Evolutionary conservation across 2,113 vertebrate genomes (phyloP).

Genomic region (Himantopus leucocephalus): DNA sequence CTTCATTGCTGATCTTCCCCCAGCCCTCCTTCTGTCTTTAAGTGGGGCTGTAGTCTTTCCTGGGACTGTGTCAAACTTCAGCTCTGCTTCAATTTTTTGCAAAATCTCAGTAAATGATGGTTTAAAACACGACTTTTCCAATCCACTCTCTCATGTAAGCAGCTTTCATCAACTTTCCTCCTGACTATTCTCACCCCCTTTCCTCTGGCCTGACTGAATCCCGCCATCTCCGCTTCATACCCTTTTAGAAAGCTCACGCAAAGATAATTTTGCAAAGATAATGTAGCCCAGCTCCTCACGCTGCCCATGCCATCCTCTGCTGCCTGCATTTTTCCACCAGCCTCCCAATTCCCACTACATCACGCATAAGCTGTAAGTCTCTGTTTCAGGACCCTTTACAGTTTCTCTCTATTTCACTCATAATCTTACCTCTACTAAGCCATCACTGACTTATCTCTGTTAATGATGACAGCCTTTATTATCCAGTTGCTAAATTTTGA

Average conservation of each 20-base stretch:
- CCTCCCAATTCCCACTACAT: not conserved
- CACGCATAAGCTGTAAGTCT: not conserved
- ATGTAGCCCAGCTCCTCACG: not conserved
- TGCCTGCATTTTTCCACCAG: not conserved
- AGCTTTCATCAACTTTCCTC: not conserved
- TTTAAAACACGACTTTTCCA: not conserved
- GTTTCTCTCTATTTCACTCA: not conserved
- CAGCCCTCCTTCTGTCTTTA: not conserved
- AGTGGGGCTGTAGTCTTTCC: not conserved
- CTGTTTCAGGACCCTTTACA: not conserved
- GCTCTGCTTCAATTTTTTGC: not conserved
- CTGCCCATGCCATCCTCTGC: not conserved
- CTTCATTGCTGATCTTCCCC: not conserved
- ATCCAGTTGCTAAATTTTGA: not conserved
- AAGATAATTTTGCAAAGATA: not conserved
- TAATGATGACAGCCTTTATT: not conserved
- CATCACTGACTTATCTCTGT: not conserved
- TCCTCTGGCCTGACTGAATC: not conserved
- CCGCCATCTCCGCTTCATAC: not conserved
- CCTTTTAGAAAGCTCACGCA: not conserved
- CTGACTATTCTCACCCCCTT: rapidly evolving
- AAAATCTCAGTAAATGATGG: not conserved
- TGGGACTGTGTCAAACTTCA: not conserved
- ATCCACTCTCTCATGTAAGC: not conserved
- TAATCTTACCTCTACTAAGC: not conserved